Base-by-base conservation (phyloP, 2,797 vertebrate species). In the Gouania willdenowi region DNA sequence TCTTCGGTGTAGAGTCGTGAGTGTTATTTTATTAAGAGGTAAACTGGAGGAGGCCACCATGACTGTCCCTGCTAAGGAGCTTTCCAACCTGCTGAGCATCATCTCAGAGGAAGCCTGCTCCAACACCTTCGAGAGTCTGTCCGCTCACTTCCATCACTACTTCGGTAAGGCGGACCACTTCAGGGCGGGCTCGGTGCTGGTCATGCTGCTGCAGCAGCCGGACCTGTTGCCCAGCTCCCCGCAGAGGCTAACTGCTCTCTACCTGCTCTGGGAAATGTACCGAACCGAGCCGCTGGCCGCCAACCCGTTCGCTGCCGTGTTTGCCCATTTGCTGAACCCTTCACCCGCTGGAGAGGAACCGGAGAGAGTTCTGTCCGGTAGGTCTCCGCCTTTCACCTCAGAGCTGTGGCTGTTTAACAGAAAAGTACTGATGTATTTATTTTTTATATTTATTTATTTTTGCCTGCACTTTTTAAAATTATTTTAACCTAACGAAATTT, bases 231-330 rank as follows among this genome's bases (percentile, higher is more conserved):
- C 95, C 44, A 94, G 91, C 66, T 92, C 94, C 6, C 88, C 94
- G 29, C 96, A 98, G 89, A 88, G 96, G 26, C 93, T 98, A 71
- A 97, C 93, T 0, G 96, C 95, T 0, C 93, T 98, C 60, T 98
- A 98, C 84, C 89, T 98, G 15, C 91, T 98, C 0, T 98, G 96
- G 96, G 96, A 98, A 87, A 98, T 98, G 95, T 98, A 98, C 82
- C 92, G 96, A 37, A 98, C 94, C 30, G 96, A 98, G 85, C 94
- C 94, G 14, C 90, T 98, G 10, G 95, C 96, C 5, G 92, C 93
- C 2, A 98, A 98, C 86, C 96, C 95, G 2, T 98, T 98, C 69
- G 95, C 94, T 13, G 96, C 96, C 13, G 92, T 97, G 43, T 98
- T 98, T 54, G 95, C 95, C 1, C 96, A 98, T 65, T 88, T 98